Base-by-base conservation (phyloP, 2,888 invertebrate species). In the Pinctada fucata region DNA sequence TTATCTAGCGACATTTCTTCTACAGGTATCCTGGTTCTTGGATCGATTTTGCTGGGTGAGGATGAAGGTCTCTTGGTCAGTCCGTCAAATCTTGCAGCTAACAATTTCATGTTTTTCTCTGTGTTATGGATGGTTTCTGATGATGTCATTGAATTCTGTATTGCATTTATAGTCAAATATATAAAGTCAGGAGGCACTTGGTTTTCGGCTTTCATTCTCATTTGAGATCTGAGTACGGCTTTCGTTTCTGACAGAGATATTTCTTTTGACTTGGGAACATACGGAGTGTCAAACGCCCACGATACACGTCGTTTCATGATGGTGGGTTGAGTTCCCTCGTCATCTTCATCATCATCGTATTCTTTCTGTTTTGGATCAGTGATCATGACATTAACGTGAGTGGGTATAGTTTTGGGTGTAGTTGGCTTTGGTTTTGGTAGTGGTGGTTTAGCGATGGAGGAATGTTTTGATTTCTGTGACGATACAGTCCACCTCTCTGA, bases 281-380 rank as follows among this genome's bases (percentile, higher is more conserved):
- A 66, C 0, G 90, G 90, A 72, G 87, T 86, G 75, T 92, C 91
- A 85, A 91, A 92, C 3, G 91, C 91, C 92, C 92, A 92, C 4
- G 91, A 92, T 1, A 90, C 88, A 77, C 92, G 82, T 50, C 89
- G 81, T 51, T 83, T 82, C 2, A 88, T 79, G 47, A 75, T 76
- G 49, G 80, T 45, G 47, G 83, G 85, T 65, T 80, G 81, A 16
- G 78, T 72, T 5, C 79, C 73, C 0, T 80, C 82, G 5, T 82
- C 83, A 64, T 84, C 63, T 4, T 85, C 83, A n/a, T 84, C 86
- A 4, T 84, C 87, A 16, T 84, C 83, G 2, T 82, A 83, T 63
- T 88, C 85, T n/a, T 76, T 75, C 58, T 52, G 79, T 68, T 67
- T 75, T 45, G 82, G 81, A 52, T 87, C 87, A 70, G 85, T 83